Base-by-base conservation (phyloP, 2,888 invertebrate species). In the Amiota minor region DNA sequence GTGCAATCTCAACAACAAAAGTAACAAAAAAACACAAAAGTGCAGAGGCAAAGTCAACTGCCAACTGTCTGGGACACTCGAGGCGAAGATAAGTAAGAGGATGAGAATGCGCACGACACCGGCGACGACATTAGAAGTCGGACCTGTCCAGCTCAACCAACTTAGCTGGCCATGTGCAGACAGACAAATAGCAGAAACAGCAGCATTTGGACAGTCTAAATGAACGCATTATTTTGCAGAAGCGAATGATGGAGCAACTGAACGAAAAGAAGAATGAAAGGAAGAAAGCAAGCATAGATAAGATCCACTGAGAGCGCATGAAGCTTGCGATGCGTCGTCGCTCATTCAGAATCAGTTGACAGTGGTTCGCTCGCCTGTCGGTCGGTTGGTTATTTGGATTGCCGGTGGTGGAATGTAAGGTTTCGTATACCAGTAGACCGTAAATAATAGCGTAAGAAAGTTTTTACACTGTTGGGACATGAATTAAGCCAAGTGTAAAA, bases 401-500 rank as follows among this genome's bases (percentile, higher is more conserved):
- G 14, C 14, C 12, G 35, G 23, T 45, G 23, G 11, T n/a, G 6
- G 53, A n/a, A 12, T 53, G 12, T 53, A 53, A 6, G 35, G 62
- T 62, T 45, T 68, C 59, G 20, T 59, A 20, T 20, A 20, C 20
- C 69, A 78, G 72, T 74, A 77, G 76, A 77, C 75, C 75, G 73
- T 76, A 72, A 76, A 75, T 77, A 78, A 78, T 76, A 74, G 74
- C 71, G 72, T 72, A 76, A 72, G 76, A 77, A 77, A 78, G 74
- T 78, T 78, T 78, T 74, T 73, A 74, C 76, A 75, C 78, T 75
- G 68, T 71, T 72, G 74, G 75, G 75, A 77, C 76, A 74, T 73
- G 74, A 76, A 78, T 76, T 78, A 70, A 77, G 72, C 74, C 76
- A 76, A 77, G 78, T 75, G 74, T 72, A 75, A 74, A 73, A 78